phyloP scores from a whole-genome alignment of 2,113 vertebrate species.

The Takifugu flavidus region DNA sequence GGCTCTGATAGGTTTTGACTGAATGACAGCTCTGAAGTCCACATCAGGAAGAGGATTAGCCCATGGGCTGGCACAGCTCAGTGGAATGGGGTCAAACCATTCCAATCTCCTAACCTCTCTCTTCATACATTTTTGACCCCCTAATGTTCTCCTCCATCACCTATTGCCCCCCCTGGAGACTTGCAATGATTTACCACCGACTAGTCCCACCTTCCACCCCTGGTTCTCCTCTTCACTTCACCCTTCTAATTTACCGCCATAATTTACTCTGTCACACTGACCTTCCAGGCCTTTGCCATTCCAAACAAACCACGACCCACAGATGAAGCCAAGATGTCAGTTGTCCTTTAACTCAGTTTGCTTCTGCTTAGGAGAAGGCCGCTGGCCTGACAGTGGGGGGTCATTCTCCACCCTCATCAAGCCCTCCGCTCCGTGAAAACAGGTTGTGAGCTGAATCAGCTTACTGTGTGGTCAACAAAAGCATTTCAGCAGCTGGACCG shows the following conservation, averaged over 20 bases:
- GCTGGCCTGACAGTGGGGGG: constrained; percentile 45
- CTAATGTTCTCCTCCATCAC: constrained; percentile 48
- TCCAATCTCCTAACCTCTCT: constrained; percentile 24
- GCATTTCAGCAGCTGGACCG: constrained; percentile 41
- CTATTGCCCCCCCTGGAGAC: constrained; percentile 37
- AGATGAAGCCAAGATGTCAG: constrained; percentile 49
- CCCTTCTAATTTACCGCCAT: constrained; percentile 38
- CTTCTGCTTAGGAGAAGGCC: constrained; percentile 51
- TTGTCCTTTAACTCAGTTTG: constrained; percentile 42
- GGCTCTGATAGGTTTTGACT: constrained; percentile 56
- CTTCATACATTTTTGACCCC: constrained; percentile 56
- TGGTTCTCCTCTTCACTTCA: constrained; percentile 47
- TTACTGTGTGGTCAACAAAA: constrained; percentile 61
- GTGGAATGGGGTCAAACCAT: constrained; percentile 48
- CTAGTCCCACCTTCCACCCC: constrained; percentile 49
- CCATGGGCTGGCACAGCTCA: constrained; percentile 37
- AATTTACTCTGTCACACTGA: constrained; percentile 61
- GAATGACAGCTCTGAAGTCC: constrained; percentile 52
- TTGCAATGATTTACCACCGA: constrained; percentile 62
- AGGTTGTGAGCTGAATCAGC: constrained; percentile 33
- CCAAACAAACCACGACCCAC: constrained; percentile 59
- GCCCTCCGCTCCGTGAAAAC: constrained; percentile 39
- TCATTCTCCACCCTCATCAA: constrained; percentile 30
- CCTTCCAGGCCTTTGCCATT: constrained; percentile 50
- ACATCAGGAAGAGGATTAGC: constrained; percentile 59